Percentiles rank a stretch among this genome's conserved stretches.
phyloP scores from a whole-genome alignment of 2,888 invertebrate genomes.

The Pasiphila rectangulata region DNA sequence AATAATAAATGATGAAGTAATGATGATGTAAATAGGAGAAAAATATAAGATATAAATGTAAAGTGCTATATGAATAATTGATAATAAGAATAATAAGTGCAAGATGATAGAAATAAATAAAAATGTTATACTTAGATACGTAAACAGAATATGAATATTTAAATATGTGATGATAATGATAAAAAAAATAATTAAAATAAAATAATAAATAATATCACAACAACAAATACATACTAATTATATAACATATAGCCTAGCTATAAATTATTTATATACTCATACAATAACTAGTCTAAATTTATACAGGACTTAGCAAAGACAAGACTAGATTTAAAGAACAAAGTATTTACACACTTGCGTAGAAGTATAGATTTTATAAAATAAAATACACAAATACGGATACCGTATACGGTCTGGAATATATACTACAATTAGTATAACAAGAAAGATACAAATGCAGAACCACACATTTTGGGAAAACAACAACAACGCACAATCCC shows the following conservation, averaged over 20 bases:
- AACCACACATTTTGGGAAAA: slow-evolving; percentile 68
- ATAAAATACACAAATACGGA: slow-evolving; percentile 75
- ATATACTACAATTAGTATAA: slow-evolving; percentile 73
- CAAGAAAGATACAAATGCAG: slow-evolving; percentile 70
- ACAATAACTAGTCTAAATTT: slow-evolving; percentile 39
- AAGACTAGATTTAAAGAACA: slow-evolving; percentile 60
- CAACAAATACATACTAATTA: slow-evolving; percentile 34
- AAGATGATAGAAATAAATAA: slow-evolving; percentile 14
- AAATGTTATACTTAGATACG: background rate
- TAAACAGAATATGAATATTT: background rate
- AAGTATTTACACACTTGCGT: slow-evolving; percentile 37
- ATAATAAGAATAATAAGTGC: slow-evolving; percentile 1
- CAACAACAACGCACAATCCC: slow-evolving; percentile 65
- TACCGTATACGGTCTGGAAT: slow-evolving; percentile 69
- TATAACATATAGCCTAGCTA: slow-evolving; percentile 34
- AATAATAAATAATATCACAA: slow-evolving; percentile 35
- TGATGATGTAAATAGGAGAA: slow-evolving; percentile 4
- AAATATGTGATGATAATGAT: background rate
- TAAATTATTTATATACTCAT: slow-evolving; percentile 21
- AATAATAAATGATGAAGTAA: slow-evolving; percentile 5
- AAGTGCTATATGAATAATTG: slow-evolving; percentile 1
- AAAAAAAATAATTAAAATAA: slow-evolving; percentile 10
- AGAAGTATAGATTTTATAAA: slow-evolving; percentile 42
- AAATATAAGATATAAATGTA: slow-evolving; percentile 4
- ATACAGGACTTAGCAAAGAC: slow-evolving; percentile 53